Evolutionary conservation across 2,113 vertebrate genomes (phyloP).

Genomic region (Hipposideros armiger): DNA sequence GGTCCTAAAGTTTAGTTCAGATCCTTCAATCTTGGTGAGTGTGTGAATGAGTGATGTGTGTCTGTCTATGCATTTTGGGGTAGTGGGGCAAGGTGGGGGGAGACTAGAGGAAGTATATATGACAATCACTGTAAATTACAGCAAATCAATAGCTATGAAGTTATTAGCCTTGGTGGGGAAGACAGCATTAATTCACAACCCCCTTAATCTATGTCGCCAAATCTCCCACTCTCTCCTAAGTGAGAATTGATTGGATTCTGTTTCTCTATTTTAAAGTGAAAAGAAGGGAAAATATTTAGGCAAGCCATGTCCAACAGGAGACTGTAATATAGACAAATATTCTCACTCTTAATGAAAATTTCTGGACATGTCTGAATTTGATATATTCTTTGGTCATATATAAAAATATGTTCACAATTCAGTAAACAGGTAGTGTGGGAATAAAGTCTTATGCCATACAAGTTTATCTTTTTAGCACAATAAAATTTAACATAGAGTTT

Average conservation of each 20-base stretch:
- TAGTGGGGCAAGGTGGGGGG: not conserved
- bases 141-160: not conserved
- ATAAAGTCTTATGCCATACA: constrained; percentile 9
- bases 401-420: constrained; percentile 42
- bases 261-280: constrained; percentile 53
- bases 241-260: not conserved
- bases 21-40: not conserved
- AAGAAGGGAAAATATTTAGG: constrained; percentile 7
- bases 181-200: not conserved
- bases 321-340: constrained; percentile 5
- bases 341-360: not conserved
- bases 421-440: constrained; percentile 2
- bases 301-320: not conserved
- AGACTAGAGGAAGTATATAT: not conserved
- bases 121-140: not conserved
- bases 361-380: constrained; percentile 36
- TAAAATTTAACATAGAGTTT: constrained; percentile 24
- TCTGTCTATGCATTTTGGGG: not conserved
- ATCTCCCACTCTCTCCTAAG: not conserved
- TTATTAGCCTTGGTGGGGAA: not conserved
- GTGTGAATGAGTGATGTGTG: not conserved
- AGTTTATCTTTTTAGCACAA: constrained; percentile 15
- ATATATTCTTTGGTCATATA: constrained; percentile 29
- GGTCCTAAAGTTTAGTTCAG: not conserved
- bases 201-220: not conserved